Evolutionary conservation across 92 coral and sea anemone genomes (phyloP), one percentile per base, ranked within the genome.

Genomic region (Palythoa caribaeorum): DNA sequence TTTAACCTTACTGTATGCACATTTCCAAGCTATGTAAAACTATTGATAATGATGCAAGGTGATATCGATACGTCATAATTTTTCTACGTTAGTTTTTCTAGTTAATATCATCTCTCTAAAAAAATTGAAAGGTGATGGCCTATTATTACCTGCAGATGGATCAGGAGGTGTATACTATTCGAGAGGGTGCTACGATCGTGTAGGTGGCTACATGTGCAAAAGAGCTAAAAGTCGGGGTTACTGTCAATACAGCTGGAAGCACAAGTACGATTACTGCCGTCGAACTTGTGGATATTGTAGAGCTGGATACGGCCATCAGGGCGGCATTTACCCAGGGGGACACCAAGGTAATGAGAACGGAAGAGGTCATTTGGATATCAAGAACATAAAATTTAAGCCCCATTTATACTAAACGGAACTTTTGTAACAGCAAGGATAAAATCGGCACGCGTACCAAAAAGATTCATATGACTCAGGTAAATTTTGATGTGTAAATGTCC

Each of bases 261-360:
- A 77, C 83, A 77, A 77, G 50, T 53, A 77, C 68, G 68, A 35
- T 6, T 77, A 54, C 83, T 77, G 83, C 50, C 83, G 83, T 14
- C 68, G 68, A 5, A 77, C 83, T 9, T 77, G 83, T 10, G 66
- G 83, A 2, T 12, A 77, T 7, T 77, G 83, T 55, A 54, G 68
- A 14, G 68, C 83, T 19, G 59, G 69, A n/a, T 53, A 55, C 35
- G 83, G 65, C 17, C 38, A 53, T 9, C 68, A 77, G 47, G 12
- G 47, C 14, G 20, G 54, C 44, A 36, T 14, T 10, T 38, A 71
- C 47, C 8, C 28, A 19, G 70, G 70, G 20, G 70, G 70, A 0
- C 0, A 63, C 70, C 28, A 5, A n/a, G 65, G 65, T 14, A 15
- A 63, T 7, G 3, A 20, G 20, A 20, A 63, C 9, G 28, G 28